These are phyloP conservation scores for Standfussiana lucernea DNA, from an alignment of 2,888 invertebrate species.

Conservation along the genomic window DNA sequence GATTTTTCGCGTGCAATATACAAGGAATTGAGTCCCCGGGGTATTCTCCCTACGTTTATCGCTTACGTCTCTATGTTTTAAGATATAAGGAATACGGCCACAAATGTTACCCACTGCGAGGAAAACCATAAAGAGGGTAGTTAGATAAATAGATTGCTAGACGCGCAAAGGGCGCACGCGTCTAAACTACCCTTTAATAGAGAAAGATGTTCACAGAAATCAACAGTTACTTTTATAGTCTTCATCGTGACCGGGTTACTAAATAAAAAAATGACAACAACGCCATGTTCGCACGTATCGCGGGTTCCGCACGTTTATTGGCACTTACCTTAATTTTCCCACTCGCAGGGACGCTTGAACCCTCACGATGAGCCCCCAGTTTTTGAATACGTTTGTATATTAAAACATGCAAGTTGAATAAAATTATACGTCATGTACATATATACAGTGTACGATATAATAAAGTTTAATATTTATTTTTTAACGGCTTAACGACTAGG, in stretches of 20 bases:
- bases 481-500: not conserved
- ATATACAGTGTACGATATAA: not conserved
- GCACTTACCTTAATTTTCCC: slow-evolving; percentile 63
- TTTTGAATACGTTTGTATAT: slow-evolving; percentile 43
- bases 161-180: slow-evolving; percentile 75
- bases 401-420: slow-evolving; percentile 50
- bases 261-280: slow-evolving; percentile 70
- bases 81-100: slow-evolving; percentile 66
- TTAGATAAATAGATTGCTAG: slow-evolving; percentile 84
- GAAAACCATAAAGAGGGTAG: slow-evolving; percentile 83
- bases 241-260: slow-evolving; percentile 76
- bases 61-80: slow-evolving; percentile 58
- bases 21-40: slow-evolving; percentile 59
- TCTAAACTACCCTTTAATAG: slow-evolving; percentile 84
- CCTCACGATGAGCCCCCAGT: slow-evolving; percentile 34
- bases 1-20: slow-evolving; percentile 64
- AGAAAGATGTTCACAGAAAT: slow-evolving; percentile 82
- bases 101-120: slow-evolving; percentile 75
- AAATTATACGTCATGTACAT: slow-evolving; percentile 37
- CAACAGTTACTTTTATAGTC: slow-evolving; percentile 83
- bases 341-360: slow-evolving; percentile 50
- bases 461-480: not conserved
- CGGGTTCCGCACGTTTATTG: slow-evolving; percentile 51
- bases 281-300: slow-evolving; percentile 57
- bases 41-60: slow-evolving; percentile 62